Conservation (phyloP, 2,797 vertebrate genomes). For the Trematomus bernacchii region DNA sequence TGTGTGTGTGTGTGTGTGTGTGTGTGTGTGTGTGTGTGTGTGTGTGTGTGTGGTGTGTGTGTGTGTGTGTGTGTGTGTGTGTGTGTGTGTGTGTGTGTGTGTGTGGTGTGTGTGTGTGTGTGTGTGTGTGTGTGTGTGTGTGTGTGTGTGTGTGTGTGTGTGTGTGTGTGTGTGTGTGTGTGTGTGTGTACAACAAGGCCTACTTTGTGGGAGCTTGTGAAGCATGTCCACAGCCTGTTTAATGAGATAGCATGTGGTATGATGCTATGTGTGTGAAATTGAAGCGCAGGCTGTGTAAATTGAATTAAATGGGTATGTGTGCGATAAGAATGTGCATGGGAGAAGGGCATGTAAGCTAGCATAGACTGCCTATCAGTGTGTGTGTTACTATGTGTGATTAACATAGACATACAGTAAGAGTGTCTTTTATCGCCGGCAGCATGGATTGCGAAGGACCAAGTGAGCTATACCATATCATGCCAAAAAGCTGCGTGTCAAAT, state of each 20-base stretch:
- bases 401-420: slow-evolving; percentile 49
- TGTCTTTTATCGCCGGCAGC: slow-evolving; percentile 44
- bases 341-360: slow-evolving; percentile 37
- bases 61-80: slow-evolving; percentile 20
- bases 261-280: slow-evolving; percentile 76
- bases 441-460: slow-evolving; percentile 31
- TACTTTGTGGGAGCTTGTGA: slow-evolving; percentile 62
- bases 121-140: slow-evolving; percentile 30
- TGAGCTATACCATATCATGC: slow-evolving; percentile 20
- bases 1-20: slow-evolving; percentile 35
- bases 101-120: not conserved
- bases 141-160: not conserved
- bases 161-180: too few species aligned
- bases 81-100: too few species aligned
- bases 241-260: slow-evolving; percentile 76
- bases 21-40: slow-evolving; percentile 42
- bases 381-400: slow-evolving; percentile 47
- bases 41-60: slow-evolving; percentile 35
- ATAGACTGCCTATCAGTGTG: slow-evolving; percentile 31
- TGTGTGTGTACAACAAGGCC: slow-evolving; percentile 38
- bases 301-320: slow-evolving; percentile 75
- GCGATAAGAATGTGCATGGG: slow-evolving; percentile 66
- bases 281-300: slow-evolving; percentile 68
- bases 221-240: slow-evolving; percentile 68
- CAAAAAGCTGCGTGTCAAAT: slow-evolving; percentile 30